phyloP scores from a whole-genome alignment of 2,888 invertebrate genomes.

The Ophion ellenae region DNA sequence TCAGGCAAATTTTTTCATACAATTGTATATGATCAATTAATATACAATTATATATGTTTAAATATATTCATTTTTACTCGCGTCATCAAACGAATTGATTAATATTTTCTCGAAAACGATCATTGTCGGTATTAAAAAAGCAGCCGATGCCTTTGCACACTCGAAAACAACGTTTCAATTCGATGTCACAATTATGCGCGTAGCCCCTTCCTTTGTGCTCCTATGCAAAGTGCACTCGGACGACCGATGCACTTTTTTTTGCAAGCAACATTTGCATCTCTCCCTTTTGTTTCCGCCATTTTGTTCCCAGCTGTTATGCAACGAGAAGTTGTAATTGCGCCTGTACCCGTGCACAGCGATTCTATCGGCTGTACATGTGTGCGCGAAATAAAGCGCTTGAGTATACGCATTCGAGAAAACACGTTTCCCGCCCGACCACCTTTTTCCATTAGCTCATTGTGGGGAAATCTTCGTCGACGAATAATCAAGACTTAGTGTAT shows the following conservation, averaged over 20 bases:
- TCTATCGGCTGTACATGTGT: no score
- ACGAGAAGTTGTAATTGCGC: slow-evolving; percentile 20
- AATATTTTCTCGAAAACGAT: background rate
- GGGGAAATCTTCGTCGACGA: slow-evolving; percentile 38
- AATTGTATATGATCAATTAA: no score
- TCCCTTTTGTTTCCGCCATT: background rate
- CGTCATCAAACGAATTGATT: no score
- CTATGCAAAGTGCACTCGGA: background rate
- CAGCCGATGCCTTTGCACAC: no score
- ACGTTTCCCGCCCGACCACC: slow-evolving; percentile 11
- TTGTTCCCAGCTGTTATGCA: slow-evolving; percentile 5
- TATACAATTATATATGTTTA: no score
- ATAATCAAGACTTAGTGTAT: slow-evolving; percentile 12
- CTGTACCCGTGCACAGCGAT: background rate
- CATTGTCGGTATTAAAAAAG: background rate
- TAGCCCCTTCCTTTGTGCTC: background rate
- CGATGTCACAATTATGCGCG: background rate
- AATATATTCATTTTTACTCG: no score
- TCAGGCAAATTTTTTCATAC: no score
- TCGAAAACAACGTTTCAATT: background rate
- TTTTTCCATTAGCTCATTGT: slow-evolving; percentile 7
- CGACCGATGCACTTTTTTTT: background rate
- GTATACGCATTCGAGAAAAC: slow-evolving; percentile 13
- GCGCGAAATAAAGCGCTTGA: background rate
- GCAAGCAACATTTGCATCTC: slow-evolving; percentile 1